Evolutionary conservation across 1,140 invertebrate species (phyloP).

Genomic region (Drosophila ohnishii): DNA sequence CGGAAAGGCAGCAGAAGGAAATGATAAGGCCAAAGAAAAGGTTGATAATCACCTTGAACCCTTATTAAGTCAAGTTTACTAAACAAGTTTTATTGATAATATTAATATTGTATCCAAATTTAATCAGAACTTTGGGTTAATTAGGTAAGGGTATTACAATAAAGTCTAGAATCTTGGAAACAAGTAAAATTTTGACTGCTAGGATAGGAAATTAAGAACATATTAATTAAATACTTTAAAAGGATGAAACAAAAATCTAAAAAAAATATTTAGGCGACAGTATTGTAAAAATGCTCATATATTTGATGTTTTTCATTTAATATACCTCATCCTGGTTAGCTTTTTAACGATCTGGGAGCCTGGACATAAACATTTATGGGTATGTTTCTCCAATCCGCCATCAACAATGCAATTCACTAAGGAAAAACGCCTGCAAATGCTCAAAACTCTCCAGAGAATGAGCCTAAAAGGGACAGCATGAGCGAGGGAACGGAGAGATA

Average conservation of each 20-base stretch:
- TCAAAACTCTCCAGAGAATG: conserved; percentile 33
- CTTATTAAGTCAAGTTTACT: neutral
- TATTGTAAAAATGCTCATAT: no score
- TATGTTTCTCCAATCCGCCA: conserved; percentile 20
- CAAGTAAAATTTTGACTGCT: neutral
- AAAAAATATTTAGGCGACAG: no score
- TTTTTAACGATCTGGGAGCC: neutral
- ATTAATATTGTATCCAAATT: neutral
- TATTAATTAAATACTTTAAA: neutral
- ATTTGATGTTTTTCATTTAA: neutral
- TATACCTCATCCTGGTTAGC: neutral
- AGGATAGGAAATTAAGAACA: neutral
- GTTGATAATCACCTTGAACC: conserved; percentile 6
- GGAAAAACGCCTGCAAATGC: conserved; percentile 38
- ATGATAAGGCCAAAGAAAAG: neutral
- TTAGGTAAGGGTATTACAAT: neutral
- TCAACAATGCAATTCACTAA: conserved; percentile 28
- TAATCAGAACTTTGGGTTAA: neutral
- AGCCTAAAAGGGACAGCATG: neutral
- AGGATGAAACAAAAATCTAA: no score
- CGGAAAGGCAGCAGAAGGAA: neutral
- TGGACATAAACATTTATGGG: neutral
- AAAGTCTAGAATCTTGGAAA: neutral
- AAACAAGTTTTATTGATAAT: neutral
- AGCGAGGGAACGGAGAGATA: neutral